Evolutionary conservation across 2,888 invertebrate genomes (phyloP).

Genomic region (Panopea generosa): DNA sequence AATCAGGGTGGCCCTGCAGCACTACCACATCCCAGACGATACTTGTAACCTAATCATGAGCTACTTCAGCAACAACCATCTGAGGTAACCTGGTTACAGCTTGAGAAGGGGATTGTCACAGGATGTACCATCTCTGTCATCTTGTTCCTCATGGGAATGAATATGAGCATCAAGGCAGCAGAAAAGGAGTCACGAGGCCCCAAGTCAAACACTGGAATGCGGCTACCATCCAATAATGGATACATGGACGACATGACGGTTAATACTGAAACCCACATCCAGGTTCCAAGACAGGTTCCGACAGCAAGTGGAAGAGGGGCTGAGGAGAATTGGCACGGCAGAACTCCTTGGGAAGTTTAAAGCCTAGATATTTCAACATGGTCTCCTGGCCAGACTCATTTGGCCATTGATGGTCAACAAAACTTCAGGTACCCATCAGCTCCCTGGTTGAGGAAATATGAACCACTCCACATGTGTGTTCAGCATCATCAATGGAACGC

Average conservation of each 20-base stretch:
- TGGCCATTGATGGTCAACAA: too few species aligned
- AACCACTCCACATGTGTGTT: too few species aligned
- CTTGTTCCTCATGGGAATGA: constrained; percentile 36
- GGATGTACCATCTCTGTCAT: constrained; percentile 35
- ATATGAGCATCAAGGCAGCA: constrained; percentile 24
- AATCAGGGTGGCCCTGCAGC: neutral
- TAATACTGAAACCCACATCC: constrained; percentile 24
- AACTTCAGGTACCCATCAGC: too few species aligned
- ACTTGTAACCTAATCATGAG: neutral
- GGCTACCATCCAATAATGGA: constrained; percentile 10
- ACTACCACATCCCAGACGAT: constrained; percentile 5
- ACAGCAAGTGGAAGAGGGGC: neutral
- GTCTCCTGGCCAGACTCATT: too few species aligned
- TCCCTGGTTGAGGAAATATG: too few species aligned
- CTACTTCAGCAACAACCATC: constrained; percentile 11
- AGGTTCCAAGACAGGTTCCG: neutral
- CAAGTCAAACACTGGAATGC: constrained; percentile 5
- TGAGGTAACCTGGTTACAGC: neutral
- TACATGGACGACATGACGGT: constrained; percentile 31
- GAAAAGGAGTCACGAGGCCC: constrained; percentile 25
- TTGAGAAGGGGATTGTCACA: constrained; percentile 26
- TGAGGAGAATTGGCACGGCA: too few species aligned
- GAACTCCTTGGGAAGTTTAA: too few species aligned
- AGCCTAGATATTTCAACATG: too few species aligned
- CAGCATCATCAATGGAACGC: too few species aligned